Percentiles rank a stretch among this genome's conserved stretches.
Conservation (phyloP, 2,888 invertebrate genomes). For the Tridacna gigas region DNA sequence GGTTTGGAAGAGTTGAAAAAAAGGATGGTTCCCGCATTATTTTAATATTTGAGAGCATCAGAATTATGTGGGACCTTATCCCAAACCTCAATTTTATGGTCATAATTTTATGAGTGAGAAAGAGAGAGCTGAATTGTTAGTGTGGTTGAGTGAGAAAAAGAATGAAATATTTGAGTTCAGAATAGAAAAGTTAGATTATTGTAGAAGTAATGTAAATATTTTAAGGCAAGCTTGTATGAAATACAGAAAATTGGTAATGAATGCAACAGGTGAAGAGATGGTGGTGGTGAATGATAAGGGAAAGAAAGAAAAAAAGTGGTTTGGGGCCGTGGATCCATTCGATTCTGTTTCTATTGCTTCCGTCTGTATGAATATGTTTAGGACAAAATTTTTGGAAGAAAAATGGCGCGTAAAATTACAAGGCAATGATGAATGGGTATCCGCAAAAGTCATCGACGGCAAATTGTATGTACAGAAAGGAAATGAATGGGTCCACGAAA, state of each 20-base stretch:
- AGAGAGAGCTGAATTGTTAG: slow-evolving; percentile 37
- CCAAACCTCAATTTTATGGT: slow-evolving; percentile 31
- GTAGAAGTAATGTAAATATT: too few species aligned
- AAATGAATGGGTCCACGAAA: slow-evolving; percentile 28
- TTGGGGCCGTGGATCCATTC: too few species aligned
- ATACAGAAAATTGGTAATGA: slow-evolving; percentile 39
- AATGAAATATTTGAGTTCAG: slow-evolving; percentile 52
- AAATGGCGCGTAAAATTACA: slow-evolving; percentile 43
- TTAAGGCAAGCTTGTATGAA: too few species aligned
- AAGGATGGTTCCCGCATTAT: slow-evolving; percentile 35
- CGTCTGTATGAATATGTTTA: too few species aligned
- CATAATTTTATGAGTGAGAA: slow-evolving; percentile 37
- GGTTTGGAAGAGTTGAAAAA: slow-evolving; percentile 39
- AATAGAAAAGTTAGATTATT: too few species aligned
- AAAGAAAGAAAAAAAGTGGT: slow-evolving; percentile 29
- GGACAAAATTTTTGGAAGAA: too few species aligned
- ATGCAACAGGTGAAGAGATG: slow-evolving; percentile 15
- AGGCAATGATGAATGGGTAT: too few species aligned
- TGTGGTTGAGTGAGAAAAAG: too few species aligned
- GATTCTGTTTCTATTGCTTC: too few species aligned
- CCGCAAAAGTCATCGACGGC: slow-evolving; percentile 30
- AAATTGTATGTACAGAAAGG: slow-evolving; percentile 14
- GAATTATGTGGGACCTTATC: slow-evolving; percentile 41
- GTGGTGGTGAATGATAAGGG: slow-evolving; percentile 3
- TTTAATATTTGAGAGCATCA: slow-evolving; percentile 57